Percentiles rank a stretch among this genome's conserved stretches.
phyloP scores from a whole-genome alignment of 2,113 vertebrate genomes.

The Lophochroa leadbeateri region DNA sequence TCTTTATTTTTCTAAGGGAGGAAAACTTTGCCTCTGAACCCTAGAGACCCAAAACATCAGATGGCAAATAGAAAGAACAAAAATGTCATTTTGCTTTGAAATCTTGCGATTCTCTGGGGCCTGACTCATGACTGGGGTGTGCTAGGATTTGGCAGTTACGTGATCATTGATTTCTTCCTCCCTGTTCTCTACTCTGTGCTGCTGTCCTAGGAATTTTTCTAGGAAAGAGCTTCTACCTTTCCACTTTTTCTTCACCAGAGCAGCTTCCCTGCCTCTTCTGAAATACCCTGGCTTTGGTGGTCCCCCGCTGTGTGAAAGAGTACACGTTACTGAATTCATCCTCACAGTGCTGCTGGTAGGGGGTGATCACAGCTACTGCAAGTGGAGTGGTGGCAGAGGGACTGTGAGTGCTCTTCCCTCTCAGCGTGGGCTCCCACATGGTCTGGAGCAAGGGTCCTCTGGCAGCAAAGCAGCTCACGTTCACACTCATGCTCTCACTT shows the following conservation, averaged over 20 bases:
- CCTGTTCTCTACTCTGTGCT: background rate
- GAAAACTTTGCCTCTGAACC: background rate
- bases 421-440: fast-evolving
- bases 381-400: background rate
- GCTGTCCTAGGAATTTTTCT: background rate
- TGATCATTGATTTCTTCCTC: background rate
- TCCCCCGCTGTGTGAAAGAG: background rate
- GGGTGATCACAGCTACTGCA: background rate
- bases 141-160: background rate
- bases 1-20: background rate
- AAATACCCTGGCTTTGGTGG: background rate
- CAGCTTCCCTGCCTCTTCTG: background rate
- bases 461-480: background rate
- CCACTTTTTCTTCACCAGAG: background rate
- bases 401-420: background rate
- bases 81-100: background rate
- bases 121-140: background rate
- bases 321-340: background rate
- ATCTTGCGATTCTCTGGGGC: background rate
- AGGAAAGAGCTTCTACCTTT: background rate
- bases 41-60: background rate
- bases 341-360: background rate
- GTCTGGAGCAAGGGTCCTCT: background rate
- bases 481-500: background rate
- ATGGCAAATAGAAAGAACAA: background rate